These are phyloP conservation scores for Cliona cf. orientalis DNA, from an alignment of 37 sponge, comb jelly and placozoan species.

Conservation along the genomic window DNA sequence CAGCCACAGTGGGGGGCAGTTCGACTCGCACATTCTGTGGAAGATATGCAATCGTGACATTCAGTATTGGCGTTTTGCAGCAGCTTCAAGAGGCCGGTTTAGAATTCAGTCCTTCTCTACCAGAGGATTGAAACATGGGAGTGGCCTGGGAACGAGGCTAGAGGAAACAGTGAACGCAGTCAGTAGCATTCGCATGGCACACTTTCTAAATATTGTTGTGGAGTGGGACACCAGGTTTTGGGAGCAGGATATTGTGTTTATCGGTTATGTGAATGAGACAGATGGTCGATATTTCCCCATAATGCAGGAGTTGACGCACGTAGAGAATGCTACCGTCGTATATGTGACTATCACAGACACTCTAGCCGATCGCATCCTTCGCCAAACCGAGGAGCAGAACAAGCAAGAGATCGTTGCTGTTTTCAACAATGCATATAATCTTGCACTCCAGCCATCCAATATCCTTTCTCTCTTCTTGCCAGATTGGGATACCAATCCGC, in stretches of 20 bases:
- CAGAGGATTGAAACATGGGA: background rate
- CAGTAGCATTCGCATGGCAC: constrained; percentile 19
- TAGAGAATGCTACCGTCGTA: constrained; percentile 22
- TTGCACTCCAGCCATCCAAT: no score
- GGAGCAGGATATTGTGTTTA: no score
- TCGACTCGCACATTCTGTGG: constrained; percentile 23
- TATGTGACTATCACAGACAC: constrained; percentile 22
- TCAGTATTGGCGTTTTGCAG: constrained; percentile 57
- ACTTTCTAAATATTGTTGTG: constrained; percentile 42
- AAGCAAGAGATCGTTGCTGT: constrained; percentile 31
- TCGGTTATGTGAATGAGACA: no score
- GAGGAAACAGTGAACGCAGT: constrained; percentile 26
- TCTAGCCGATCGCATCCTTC: constrained; percentile 12
- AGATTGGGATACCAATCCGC: constrained; percentile 46
- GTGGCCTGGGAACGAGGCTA: constrained; percentile 1
- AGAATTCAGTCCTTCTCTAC: no score
- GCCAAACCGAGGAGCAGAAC: constrained; percentile 19
- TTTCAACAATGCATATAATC: no score
- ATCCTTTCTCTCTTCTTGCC: constrained; percentile 43
- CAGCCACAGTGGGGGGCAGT: background rate
- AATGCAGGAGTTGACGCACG: background rate
- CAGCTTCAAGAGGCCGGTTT: no score
- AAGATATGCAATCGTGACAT: constrained; percentile 41
- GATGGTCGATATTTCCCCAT: constrained; percentile 45
- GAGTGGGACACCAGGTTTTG: constrained; percentile 22